These are phyloP conservation scores for Lepus europaeus DNA, from an alignment of 2,113 vertebrate genomes.

Conservation along the genomic window DNA sequence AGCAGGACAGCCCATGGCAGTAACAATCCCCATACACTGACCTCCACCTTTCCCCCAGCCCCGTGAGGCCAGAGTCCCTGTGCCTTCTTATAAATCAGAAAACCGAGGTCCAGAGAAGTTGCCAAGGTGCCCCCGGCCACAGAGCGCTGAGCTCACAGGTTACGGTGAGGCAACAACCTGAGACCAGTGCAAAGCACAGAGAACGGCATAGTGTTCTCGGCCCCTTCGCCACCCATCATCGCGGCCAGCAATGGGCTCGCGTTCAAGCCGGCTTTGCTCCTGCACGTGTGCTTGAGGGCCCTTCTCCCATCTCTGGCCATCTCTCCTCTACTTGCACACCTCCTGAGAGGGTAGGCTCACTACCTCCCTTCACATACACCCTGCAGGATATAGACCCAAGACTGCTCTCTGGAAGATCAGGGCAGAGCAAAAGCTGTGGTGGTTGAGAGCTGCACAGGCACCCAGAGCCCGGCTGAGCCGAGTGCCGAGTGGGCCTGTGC, in stretches of 20 bases:
- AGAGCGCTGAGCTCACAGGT: background rate
- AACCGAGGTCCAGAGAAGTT: background rate
- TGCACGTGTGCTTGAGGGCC: background rate
- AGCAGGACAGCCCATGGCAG: background rate
- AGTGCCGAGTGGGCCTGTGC: accelerated
- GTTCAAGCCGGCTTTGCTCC: background rate
- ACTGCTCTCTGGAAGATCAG: background rate
- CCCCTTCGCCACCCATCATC: background rate
- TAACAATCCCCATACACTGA: background rate
- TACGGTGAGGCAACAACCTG: background rate
- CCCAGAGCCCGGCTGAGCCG: background rate
- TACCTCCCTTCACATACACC: background rate
- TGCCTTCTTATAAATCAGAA: background rate
- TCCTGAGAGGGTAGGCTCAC: background rate
- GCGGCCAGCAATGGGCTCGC: background rate
- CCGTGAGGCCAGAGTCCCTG: background rate
- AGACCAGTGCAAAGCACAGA: background rate
- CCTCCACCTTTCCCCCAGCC: background rate
- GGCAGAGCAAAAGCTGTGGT: background rate
- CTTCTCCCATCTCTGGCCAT: background rate
- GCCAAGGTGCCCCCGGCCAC: background rate
- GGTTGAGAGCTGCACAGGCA: background rate
- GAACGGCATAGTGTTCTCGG: background rate
- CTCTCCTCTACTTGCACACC: background rate
- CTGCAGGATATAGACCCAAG: background rate